phyloP scores from a whole-genome alignment of 2,113 vertebrate species.

The Dipodomys stephensi region DNA sequence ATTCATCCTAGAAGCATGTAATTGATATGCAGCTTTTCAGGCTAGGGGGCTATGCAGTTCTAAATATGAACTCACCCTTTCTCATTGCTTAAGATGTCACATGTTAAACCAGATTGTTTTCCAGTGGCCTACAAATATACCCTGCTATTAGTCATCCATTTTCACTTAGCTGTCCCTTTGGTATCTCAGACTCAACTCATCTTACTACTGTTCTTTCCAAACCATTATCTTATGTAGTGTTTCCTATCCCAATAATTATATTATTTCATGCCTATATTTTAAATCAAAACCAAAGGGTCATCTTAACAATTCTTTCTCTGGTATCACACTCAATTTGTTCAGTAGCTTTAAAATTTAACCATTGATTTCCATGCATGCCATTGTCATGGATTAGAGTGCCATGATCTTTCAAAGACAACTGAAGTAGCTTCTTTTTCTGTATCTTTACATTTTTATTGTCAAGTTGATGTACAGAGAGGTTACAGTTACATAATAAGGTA shows the following conservation, averaged over 20 bases:
- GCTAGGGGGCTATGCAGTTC: neutral
- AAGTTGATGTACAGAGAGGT: no score
- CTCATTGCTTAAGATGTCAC: neutral
- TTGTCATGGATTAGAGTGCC: neutral
- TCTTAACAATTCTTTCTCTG: neutral
- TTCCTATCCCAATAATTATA: neutral
- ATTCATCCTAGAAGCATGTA: neutral
- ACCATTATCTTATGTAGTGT: neutral
- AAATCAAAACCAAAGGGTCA: neutral
- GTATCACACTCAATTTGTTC: neutral
- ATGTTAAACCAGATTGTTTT: neutral
- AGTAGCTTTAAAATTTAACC: slow-evolving; percentile 7
- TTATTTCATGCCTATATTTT: neutral
- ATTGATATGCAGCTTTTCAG: neutral
- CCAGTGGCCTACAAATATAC: neutral
- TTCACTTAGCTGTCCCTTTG: neutral
- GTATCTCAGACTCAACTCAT: neutral
- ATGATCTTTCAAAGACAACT: neutral
- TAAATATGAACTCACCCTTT: neutral
- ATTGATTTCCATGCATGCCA: neutral
- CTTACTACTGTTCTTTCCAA: neutral
- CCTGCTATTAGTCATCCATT: neutral
- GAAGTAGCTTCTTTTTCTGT: neutral
- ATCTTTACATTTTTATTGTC: no score
- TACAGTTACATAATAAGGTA: no score